Base-by-base conservation (phyloP, 1,140 invertebrate species). In the Mamestra configurata region DNA sequence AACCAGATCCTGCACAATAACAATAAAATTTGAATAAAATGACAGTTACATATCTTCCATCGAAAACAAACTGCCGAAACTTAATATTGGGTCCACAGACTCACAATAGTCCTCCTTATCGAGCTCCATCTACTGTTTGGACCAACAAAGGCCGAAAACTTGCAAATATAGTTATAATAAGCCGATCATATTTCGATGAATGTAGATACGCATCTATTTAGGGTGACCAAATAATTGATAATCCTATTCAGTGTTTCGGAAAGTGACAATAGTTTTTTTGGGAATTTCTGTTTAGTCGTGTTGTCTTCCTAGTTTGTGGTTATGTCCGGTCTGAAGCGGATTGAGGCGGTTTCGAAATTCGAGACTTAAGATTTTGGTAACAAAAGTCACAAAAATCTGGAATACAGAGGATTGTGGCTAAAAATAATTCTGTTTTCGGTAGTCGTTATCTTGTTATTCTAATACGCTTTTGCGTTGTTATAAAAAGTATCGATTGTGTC, bases 101-200 rank as follows among this genome's bases (percentile, higher is more conserved):
- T 66, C 72, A 92, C 87, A 90, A 91, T 82, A 53, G 81, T 37
- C 10, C 3, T 18, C 61, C 82, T 86, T 92, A 92, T 92, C 91
- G 76, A n/a, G 78, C 4, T 64, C 4, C 76, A 87, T 84, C 84
- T 72, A 46, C 73, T 82, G 78, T 76, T 53, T 76, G 79, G 20
- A 49, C 77, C 75, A 81, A 92, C 90, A 90, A 90, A 86, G 77
- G 71, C 81, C 76, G 82, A 89, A 88, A 91, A 89, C 84, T 90
- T 88, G 86, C 87, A 87, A 93, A 93, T 93, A 93, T 93, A 89
- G 89, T 93, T 93, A 92, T 93, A 93, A 93, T 91, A 89, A 92
- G 87, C 81, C 73, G 88, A 92, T 93, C 89, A 87, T 88, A 88
- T 93, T 93, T 89, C 91, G 72, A 71, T 84, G 66, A 80, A 87